Conservation (phyloP, 2,113 vertebrate species). For the Pelecanoides urinatrix region DNA sequence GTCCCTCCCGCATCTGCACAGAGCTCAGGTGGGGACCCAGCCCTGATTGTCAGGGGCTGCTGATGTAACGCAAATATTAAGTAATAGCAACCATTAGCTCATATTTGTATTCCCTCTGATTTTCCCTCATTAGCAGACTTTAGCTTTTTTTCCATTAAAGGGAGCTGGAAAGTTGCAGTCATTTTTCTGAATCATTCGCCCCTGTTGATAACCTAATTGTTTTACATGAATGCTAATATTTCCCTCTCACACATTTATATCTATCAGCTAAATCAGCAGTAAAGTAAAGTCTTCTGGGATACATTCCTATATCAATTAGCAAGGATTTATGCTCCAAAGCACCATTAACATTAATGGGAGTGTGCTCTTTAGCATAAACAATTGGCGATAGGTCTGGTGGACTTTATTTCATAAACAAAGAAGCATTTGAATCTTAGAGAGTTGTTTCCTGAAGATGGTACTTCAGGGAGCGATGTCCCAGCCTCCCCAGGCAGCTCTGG, state of each 20-base stretch:
- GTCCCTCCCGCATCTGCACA: not conserved
- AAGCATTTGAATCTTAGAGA: not conserved
- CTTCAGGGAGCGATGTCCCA: not conserved
- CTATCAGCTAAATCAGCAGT: slow-evolving; percentile 65
- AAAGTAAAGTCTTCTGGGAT: slow-evolving; percentile 59
- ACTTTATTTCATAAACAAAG: slow-evolving; percentile 52
- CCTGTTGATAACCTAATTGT: slow-evolving; percentile 64
- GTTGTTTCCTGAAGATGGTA: not conserved
- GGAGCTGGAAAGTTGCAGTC: slow-evolving; percentile 44
- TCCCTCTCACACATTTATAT: slow-evolving; percentile 53
- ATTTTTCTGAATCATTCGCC: slow-evolving; percentile 54
- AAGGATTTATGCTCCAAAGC: slow-evolving; percentile 64
- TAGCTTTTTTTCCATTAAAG: not conserved
- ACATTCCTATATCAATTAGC: slow-evolving; percentile 63
- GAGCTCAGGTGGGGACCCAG: not conserved
- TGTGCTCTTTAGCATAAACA: slow-evolving; percentile 58
- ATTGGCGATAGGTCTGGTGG: slow-evolving; percentile 30
- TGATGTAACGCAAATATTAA: not conserved
- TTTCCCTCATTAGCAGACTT: slow-evolving; percentile 35
- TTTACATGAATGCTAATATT: slow-evolving; percentile 63
- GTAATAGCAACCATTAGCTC: not conserved
- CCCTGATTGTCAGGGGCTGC: not conserved
- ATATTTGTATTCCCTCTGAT: slow-evolving; percentile 35
- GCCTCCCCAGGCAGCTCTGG: not conserved
- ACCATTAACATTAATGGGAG: slow-evolving; percentile 56